A percentile compares a stretch with the other conserved stretches of the same genome.
These are phyloP conservation scores for Dasysyrphus albostriatus DNA, from an alignment of 2,888 invertebrate genomes.

Conservation along the genomic window DNA sequence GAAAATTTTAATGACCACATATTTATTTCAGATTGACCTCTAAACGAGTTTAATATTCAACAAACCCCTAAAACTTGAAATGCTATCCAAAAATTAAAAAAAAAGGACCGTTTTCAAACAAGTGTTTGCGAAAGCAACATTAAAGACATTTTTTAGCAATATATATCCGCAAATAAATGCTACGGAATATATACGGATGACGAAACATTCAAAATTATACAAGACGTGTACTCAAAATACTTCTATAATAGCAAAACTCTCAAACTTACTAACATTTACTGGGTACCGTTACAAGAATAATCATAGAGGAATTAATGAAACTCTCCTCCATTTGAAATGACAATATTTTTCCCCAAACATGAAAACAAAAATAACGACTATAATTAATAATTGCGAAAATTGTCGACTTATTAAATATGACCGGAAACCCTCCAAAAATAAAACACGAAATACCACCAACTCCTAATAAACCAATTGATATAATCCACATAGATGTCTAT, in stretches of 20 bases:
- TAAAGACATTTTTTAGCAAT: not conserved
- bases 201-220: too few species aligned
- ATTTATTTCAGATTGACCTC: constrained; percentile 44
- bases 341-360: too few species aligned
- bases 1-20: constrained; percentile 57
- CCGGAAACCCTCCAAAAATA: constrained; percentile 9
- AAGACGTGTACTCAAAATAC: too few species aligned
- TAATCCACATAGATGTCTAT: not conserved
- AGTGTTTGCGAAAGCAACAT: not conserved
- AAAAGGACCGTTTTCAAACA: not conserved
- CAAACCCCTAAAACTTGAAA: not conserved
- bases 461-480: not conserved
- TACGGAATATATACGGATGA: not conserved
- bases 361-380: too few species aligned
- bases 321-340: too few species aligned
- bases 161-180: not conserved
- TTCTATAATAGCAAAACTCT: too few species aligned
- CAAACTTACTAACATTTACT: too few species aligned
- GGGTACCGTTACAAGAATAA: too few species aligned
- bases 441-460: not conserved
- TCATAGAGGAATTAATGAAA: too few species aligned
- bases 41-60: constrained; percentile 68
- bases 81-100: constrained; percentile 10
- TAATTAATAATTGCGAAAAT: not conserved
- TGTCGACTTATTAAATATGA: constrained; percentile 12